Percentiles rank a stretch among this genome's conserved stretches.
Conservation (phyloP, 2,113 vertebrate genomes). For the Sebastes fasciatus region DNA sequence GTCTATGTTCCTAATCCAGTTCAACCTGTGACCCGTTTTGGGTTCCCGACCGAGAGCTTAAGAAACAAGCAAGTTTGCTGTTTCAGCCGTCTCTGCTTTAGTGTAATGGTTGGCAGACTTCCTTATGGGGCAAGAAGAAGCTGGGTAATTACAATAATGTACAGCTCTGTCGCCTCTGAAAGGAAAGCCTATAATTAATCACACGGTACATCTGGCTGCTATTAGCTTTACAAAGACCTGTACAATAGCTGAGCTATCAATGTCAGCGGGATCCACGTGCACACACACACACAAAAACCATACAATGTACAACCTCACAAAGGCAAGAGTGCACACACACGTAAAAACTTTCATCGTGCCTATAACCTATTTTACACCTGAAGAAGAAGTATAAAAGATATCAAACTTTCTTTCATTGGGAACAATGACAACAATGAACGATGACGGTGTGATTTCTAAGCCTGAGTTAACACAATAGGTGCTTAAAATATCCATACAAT, state of each 20-base stretch:
- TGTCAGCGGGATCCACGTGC: not conserved
- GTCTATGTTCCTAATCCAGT: not conserved
- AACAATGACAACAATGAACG: conserved; percentile 30
- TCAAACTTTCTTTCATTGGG: conserved; percentile 17
- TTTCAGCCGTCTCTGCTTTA: conserved; percentile 60
- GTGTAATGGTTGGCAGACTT: conserved; percentile 66
- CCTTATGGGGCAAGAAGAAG: conserved; percentile 30
- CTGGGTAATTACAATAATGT: conserved; percentile 69
- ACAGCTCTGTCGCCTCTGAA: conserved; percentile 60
- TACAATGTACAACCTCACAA: not conserved
- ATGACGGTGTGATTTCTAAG: conserved; percentile 30
- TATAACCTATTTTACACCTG: conserved; percentile 16
- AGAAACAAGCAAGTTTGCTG: conserved; percentile 35
- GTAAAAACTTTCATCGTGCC: conserved; percentile 7
- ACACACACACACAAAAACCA: not conserved
- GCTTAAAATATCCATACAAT: conserved; percentile 38
- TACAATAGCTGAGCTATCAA: conserved; percentile 48
- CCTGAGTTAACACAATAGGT: conserved; percentile 9
- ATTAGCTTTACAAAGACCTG: conserved; percentile 61
- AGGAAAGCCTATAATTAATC: conserved; percentile 65
- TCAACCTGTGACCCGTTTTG: conserved; percentile 26
- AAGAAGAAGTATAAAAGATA: conserved; percentile 20
- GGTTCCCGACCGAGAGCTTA: conserved; percentile 5
- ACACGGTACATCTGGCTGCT: conserved; percentile 69
- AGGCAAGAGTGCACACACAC: not conserved